Conservation (phyloP, 2,797 vertebrate species). For the Erpetoichthys calabaricus region DNA sequence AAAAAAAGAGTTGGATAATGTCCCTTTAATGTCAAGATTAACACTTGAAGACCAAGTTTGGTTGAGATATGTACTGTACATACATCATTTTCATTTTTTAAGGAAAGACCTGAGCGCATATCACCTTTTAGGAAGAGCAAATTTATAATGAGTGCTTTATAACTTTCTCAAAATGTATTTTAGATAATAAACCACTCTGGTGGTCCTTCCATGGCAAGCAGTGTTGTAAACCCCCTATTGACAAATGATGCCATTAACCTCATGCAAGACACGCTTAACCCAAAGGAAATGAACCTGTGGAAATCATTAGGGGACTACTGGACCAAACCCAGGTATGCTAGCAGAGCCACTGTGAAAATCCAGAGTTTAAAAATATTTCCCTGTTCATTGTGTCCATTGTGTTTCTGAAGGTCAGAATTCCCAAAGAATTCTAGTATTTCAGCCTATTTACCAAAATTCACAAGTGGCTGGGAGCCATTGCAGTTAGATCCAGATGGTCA, state of each 20-base stretch:
- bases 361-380: neutral
- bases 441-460: constrained; percentile 56
- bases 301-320: constrained; percentile 63
- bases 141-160: neutral
- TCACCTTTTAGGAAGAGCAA: too few relatives aligned
- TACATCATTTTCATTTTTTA: too few relatives aligned
- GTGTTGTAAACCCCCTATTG: constrained; percentile 53
- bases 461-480: constrained; percentile 59
- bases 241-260: constrained; percentile 58
- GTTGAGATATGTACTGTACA: too few relatives aligned
- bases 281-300: constrained; percentile 59
- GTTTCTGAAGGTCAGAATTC: constrained; percentile 51
- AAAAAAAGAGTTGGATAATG: too few relatives aligned
- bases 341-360: constrained; percentile 7
- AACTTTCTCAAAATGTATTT: neutral
- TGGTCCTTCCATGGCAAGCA: constrained; percentile 46
- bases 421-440: constrained; percentile 27
- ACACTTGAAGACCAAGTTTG: too few relatives aligned
- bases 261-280: constrained; percentile 46
- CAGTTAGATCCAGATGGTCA: constrained; percentile 40
- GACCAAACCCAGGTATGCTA: constrained; percentile 55
- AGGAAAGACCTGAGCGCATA: too few relatives aligned
- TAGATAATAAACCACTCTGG: constrained; percentile 69
- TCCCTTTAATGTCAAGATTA: too few relatives aligned
- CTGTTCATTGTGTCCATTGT: too few relatives aligned